These are phyloP conservation scores for Megathymus violae DNA, from an alignment of 1,140 invertebrate genomes.

Conservation along the genomic window DNA sequence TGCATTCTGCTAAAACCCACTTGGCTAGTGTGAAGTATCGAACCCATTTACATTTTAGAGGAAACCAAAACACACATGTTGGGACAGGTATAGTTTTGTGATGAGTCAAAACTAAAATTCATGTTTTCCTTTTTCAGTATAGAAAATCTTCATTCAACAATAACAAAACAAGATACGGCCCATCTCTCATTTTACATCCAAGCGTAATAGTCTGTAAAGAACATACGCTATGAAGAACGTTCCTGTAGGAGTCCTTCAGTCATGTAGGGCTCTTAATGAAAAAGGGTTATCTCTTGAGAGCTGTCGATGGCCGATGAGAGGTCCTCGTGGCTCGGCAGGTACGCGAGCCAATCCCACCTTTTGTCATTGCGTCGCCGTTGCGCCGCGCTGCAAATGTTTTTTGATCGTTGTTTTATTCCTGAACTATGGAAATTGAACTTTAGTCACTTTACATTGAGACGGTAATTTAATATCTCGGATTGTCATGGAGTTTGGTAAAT, in stretches of 20 bases:
- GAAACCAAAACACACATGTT: no score
- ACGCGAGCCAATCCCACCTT: conserved; percentile 12
- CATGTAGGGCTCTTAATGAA: conserved; percentile 49
- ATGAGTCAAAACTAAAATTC: no score
- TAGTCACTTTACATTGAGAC: no score
- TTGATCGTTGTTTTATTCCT: not conserved
- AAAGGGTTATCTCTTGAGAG: conserved; percentile 47
- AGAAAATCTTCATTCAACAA: no score
- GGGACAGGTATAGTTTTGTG: no score
- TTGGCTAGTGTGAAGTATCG: no score
- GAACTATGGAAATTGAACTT: no score
- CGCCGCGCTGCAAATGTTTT: not conserved
- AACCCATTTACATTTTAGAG: no score
- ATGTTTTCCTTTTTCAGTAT: no score
- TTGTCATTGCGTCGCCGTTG: conserved; percentile 24
- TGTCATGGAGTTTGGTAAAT: no score
- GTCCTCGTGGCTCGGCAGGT: conserved; percentile 10
- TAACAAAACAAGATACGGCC: not conserved
- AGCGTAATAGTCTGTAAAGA: conserved; percentile 41
- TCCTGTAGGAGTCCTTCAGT: conserved; percentile 35
- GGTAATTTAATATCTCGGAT: no score
- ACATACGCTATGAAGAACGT: conserved; percentile 37
- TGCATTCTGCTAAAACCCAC: no score
- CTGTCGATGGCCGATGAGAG: conserved; percentile 34
- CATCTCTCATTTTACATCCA: not conserved